phyloP scores from a whole-genome alignment of 2,113 vertebrate genomes.

The Gila orcuttii region DNA sequence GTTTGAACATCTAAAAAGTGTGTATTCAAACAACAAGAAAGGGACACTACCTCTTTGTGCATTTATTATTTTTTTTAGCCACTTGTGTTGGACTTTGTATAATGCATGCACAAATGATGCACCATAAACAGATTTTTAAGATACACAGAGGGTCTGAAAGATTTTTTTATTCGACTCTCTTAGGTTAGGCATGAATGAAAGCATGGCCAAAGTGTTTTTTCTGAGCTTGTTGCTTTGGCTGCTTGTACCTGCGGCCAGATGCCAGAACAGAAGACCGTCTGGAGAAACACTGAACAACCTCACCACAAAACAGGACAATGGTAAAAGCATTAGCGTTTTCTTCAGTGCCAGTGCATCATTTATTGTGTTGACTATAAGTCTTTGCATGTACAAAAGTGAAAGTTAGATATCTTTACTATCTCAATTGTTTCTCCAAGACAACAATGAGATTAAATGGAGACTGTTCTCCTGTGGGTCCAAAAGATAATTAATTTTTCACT shows the following conservation, averaged over 20 bases:
- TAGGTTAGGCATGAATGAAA: constrained; percentile 66
- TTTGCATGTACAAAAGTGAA: background rate
- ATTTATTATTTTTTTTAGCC: background rate
- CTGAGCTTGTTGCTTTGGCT: constrained; percentile 74
- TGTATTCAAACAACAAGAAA: background rate
- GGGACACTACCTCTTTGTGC: no score
- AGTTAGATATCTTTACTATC: background rate
- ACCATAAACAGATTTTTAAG: background rate
- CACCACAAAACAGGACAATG: constrained; percentile 66
- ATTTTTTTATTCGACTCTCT: constrained; percentile 8
- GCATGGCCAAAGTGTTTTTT: constrained; percentile 72
- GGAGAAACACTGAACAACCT: constrained; percentile 69
- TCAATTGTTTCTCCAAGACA: background rate
- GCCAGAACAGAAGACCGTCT: constrained; percentile 76
- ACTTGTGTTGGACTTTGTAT: background rate
- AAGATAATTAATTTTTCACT: background rate
- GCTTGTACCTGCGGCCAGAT: constrained; percentile 60
- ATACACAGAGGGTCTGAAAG: background rate
- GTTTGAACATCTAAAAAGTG: background rate
- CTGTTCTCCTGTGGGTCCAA: background rate
- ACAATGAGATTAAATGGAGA: background rate
- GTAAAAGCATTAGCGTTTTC: constrained; percentile 63
- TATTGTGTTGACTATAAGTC: background rate
- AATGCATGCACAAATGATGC: background rate
- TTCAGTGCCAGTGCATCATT: background rate